Conservation (phyloP, 1,140 invertebrate genomes). For the Hestina assimilis region DNA sequence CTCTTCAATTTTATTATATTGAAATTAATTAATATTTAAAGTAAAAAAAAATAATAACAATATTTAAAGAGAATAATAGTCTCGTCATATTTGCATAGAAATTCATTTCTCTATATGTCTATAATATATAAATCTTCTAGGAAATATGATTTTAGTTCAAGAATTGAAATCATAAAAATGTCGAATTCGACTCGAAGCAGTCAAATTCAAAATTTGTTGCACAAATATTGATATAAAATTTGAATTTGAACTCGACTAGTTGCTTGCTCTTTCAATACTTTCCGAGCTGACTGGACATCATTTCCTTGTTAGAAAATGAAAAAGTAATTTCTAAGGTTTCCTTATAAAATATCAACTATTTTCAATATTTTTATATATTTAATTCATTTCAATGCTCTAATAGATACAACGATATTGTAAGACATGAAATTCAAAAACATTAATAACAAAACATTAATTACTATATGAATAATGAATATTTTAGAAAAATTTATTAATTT, state of each 20-base stretch:
- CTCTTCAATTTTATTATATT: too few relatives aligned
- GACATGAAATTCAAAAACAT: neutral
- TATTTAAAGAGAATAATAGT: too few relatives aligned
- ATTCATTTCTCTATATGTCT: neutral
- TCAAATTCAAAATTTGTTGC: neutral
- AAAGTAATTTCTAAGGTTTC: slow-evolving; percentile 14
- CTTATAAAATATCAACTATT: neutral
- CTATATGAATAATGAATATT: too few relatives aligned
- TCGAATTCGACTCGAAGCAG: too few relatives aligned
- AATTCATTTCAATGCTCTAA: neutral
- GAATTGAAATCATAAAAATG: slow-evolving; percentile 1
- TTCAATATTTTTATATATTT: neutral
- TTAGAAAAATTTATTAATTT: too few relatives aligned
- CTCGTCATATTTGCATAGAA: too few relatives aligned
- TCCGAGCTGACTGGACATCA: slow-evolving; percentile 9
- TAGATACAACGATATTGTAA: neutral
- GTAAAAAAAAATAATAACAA: too few relatives aligned
- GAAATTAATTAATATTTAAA: too few relatives aligned
- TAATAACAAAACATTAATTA: too few relatives aligned
- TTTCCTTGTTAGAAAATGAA: slow-evolving; percentile 5
- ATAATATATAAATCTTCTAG: neutral
- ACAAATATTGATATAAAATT: slow-evolving; percentile 15
- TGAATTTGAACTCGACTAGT: slow-evolving; percentile 24
- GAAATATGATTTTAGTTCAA: neutral
- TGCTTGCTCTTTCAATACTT: slow-evolving; percentile 19